Evolutionary conservation across 1,140 invertebrate species (phyloP).

Genomic region (Paralvinella palmiformis): DNA sequence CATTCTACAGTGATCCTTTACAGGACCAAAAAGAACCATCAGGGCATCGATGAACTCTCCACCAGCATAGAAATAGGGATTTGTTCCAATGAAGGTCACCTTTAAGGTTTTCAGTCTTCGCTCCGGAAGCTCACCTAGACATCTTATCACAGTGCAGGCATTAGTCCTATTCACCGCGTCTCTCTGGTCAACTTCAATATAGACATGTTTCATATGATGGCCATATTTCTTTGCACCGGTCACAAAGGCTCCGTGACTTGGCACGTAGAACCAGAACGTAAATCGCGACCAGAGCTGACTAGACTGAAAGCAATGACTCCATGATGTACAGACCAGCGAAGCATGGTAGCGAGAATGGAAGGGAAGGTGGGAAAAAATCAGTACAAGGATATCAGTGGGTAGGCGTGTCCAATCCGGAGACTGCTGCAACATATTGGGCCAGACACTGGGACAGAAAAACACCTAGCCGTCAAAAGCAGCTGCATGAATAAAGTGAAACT

Average conservation of each 20-base stretch:
- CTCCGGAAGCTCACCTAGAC: slow-evolving; percentile 17
- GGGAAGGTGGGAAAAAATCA: slow-evolving; percentile 23
- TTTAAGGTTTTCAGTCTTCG: slow-evolving; percentile 21
- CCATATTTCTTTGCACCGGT: slow-evolving; percentile 18
- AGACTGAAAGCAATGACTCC: slow-evolving; percentile 23
- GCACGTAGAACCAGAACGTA: slow-evolving; percentile 20
- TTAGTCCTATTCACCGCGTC: slow-evolving; percentile 19
- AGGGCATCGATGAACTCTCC: slow-evolving; percentile 27
- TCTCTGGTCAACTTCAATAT: slow-evolving; percentile 17
- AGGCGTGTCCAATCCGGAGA: slow-evolving; percentile 24
- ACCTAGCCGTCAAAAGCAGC: no score
- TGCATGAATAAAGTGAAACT: no score
- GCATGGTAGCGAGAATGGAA: slow-evolving; percentile 20
- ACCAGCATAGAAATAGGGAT: slow-evolving; percentile 35
- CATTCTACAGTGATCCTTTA: background rate
- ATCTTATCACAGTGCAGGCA: slow-evolving; percentile 22
- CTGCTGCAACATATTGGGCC: no score
- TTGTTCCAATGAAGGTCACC: slow-evolving; percentile 27
- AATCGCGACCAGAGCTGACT: slow-evolving; percentile 21
- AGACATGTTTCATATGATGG: slow-evolving; percentile 3
- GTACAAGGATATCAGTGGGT: slow-evolving; percentile 23
- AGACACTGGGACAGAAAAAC: no score
- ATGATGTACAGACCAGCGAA: slow-evolving; percentile 20
- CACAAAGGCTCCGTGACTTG: slow-evolving; percentile 3
- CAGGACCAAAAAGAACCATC: slow-evolving; percentile 21